phyloP scores from a whole-genome alignment of 2,797 vertebrate genomes.

The Toxotes lorentzi region DNA sequence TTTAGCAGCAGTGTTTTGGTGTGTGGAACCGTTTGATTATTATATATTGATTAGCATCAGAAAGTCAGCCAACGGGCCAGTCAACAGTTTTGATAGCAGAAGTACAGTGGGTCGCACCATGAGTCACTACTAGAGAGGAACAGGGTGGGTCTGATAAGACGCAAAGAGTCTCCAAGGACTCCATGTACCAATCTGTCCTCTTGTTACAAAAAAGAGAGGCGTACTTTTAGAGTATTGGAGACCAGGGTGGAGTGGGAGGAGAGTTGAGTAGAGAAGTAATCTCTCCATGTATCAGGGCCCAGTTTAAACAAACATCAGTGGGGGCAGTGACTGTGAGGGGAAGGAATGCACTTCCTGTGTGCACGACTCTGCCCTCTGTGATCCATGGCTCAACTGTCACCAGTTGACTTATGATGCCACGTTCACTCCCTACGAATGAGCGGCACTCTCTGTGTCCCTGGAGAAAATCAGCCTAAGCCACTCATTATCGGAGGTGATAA shows the following conservation, averaged over 20 bases:
- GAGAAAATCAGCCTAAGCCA: constrained; percentile 39
- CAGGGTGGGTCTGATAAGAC: constrained; percentile 61
- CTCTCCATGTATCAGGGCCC: constrained; percentile 85
- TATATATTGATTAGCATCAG: constrained; percentile 10
- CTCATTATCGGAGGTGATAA: constrained; percentile 63
- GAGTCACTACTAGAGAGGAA: constrained; percentile 42
- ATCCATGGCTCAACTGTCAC: constrained; percentile 77
- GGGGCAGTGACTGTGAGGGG: constrained; percentile 88
- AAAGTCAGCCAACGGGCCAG: constrained; percentile 31
- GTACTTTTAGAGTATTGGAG: constrained; percentile 55
- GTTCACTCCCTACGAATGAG: constrained; percentile 67
- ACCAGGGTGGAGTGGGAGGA: constrained; percentile 73
- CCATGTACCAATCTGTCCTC: constrained; percentile 61
- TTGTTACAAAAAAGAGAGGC: constrained; percentile 54
- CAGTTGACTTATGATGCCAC: constrained; percentile 75
- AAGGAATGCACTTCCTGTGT: constrained; percentile 92
- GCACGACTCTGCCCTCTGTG: constrained; percentile 79
- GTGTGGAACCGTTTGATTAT: constrained; percentile 14
- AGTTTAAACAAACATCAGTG: constrained; percentile 88
- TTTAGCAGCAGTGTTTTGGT: neutral
- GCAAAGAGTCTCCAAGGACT: constrained; percentile 59
- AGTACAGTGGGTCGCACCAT: constrained; percentile 70
- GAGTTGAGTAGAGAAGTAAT: constrained; percentile 80
- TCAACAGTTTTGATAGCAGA: constrained; percentile 51
- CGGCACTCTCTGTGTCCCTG: constrained; percentile 49